Evolutionary conservation across 2,888 invertebrate genomes (phyloP).

Genomic region (Malthinus flaveolus): DNA sequence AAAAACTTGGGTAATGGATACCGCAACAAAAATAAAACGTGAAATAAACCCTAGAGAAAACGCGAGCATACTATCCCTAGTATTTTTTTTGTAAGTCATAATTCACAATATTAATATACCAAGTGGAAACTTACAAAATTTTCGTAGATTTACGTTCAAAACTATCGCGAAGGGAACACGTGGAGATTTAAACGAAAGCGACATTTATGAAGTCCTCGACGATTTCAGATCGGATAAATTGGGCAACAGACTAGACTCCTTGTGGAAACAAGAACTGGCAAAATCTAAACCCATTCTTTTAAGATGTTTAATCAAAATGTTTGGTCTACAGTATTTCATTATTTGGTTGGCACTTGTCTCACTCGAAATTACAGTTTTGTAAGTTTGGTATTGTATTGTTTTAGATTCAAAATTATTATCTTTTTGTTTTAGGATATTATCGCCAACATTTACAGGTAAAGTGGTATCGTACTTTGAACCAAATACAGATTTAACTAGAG

Average conservation of each 20-base stretch:
- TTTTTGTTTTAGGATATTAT: slow-evolving; percentile 59
- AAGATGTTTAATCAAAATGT: slow-evolving; percentile 23
- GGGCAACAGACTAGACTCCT: slow-evolving; percentile 54
- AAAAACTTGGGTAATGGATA: background rate
- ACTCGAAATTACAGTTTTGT: slow-evolving; percentile 29
- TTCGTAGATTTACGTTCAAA: slow-evolving; percentile 12
- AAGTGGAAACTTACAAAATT: slow-evolving; percentile 31
- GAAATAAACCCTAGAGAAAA: slow-evolving; percentile 64
- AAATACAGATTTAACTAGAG: slow-evolving; percentile 52
- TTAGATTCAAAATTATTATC: too few species aligned
- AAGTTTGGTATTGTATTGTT: too few species aligned
- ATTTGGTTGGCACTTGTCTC: slow-evolving; percentile 18
- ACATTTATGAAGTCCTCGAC: slow-evolving; percentile 61
- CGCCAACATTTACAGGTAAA: slow-evolving; percentile 67
- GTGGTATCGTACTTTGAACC: slow-evolving; percentile 69
- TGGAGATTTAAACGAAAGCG: slow-evolving; percentile 65
- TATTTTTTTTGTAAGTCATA: slow-evolving; percentile 65
- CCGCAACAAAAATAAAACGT: slow-evolving; percentile 38
- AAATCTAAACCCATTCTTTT: slow-evolving; percentile 21
- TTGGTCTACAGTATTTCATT: slow-evolving; percentile 23
- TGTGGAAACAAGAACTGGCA: slow-evolving; percentile 36
- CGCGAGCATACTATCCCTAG: slow-evolving; percentile 64
- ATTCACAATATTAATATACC: slow-evolving; percentile 34
- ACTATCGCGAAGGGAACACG: slow-evolving; percentile 61
- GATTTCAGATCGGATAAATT: slow-evolving; percentile 58